Conservation (phyloP, 2,113 vertebrate species). For the Nothobranchius kuhntae region DNA sequence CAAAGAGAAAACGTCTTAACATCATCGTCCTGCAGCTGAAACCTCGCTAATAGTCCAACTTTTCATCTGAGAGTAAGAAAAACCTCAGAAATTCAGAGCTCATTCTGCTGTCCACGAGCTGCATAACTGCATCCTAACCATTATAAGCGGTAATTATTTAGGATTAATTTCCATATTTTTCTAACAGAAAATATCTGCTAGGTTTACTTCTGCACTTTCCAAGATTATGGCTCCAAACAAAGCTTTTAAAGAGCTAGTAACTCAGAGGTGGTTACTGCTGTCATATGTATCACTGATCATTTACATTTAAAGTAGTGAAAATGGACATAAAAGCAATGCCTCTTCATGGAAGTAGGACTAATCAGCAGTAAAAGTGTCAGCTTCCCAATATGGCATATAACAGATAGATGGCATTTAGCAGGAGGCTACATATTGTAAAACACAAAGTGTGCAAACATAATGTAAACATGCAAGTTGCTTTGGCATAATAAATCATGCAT, state of each 20-base stretch:
- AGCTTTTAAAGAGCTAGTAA: not conserved
- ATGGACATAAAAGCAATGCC: not conserved
- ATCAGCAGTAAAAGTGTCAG: not conserved
- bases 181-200: slow-evolving; percentile 2
- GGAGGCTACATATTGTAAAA: too few species aligned
- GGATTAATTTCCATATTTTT: not conserved
- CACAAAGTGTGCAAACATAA: too few species aligned
- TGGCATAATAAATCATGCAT: too few species aligned
- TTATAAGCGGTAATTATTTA: not conserved
- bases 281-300: not conserved
- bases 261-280: not conserved
- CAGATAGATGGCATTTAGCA: too few species aligned
- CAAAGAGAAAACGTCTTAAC: slow-evolving; percentile 3
- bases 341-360: not conserved
- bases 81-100: not conserved
- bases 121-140: not conserved
- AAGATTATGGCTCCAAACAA: not conserved
- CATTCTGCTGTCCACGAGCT: not conserved
- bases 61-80: not conserved
- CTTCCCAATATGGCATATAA: not conserved
- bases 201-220: not conserved
- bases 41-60: not conserved
- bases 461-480: too few species aligned
- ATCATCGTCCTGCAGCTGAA: not conserved
- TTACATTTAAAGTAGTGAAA: not conserved